Percentiles rank a stretch among this genome's conserved stretches.
Conservation (phyloP, 2,888 invertebrate species). For the Troglohyphantes excavatus region DNA sequence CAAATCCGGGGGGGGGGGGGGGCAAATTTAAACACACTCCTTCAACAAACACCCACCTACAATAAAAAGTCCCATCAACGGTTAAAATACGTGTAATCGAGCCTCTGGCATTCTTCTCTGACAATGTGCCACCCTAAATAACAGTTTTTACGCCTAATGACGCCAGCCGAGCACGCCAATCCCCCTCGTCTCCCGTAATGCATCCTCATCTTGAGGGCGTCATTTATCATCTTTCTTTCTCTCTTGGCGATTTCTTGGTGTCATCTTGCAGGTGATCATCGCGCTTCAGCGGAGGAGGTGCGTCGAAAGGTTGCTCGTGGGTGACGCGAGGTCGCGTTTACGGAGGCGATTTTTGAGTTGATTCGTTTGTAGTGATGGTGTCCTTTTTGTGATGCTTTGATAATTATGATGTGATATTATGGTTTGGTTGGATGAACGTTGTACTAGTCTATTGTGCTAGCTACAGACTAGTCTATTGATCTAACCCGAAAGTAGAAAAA, state of each 20-base stretch:
- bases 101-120: conserved; percentile 38
- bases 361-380: no score
- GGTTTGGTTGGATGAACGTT: no score
- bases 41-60: not conserved
- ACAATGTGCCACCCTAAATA: conserved; percentile 65
- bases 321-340: not conserved
- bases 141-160: conserved; percentile 69
- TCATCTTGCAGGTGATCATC: not conserved
- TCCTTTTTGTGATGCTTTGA: no score
- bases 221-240: conserved; percentile 35
- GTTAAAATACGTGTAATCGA: conserved; percentile 46
- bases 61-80: conserved; percentile 22
- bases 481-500: no score
- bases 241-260: not conserved
- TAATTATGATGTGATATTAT: no score
- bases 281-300: not conserved
- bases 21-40: conserved; percentile 29
- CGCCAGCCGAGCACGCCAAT: conserved; percentile 23
- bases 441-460: no score
- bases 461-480: no score
- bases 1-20: not conserved
- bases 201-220: conserved; percentile 2
- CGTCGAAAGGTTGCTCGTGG: not conserved
- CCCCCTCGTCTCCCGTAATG: not conserved
- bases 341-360: no score